These are phyloP conservation scores for Mus spicilegus DNA, from an alignment of 2,113 vertebrate species.

Conservation along the genomic window DNA sequence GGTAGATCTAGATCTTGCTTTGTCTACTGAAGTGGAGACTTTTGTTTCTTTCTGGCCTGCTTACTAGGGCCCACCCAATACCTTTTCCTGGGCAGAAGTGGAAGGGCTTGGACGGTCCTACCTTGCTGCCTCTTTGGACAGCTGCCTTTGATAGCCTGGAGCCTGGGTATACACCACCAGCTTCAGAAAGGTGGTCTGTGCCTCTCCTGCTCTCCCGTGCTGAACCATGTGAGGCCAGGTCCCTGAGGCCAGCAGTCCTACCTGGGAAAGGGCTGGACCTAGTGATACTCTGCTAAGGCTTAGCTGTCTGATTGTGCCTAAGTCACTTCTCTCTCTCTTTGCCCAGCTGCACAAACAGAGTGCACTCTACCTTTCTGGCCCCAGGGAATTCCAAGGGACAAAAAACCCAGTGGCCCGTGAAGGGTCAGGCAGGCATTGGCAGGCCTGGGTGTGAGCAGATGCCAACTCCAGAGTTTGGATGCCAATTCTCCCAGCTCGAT, in stretches of 20 bases:
- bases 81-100: no score
- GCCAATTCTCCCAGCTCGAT: fast-evolving
- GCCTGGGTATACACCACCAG: no score
- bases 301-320: background rate
- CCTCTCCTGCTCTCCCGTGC: background rate
- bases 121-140: background rate
- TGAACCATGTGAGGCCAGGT: background rate
- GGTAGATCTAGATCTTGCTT: background rate
- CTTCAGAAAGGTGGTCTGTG: background rate
- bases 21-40: no score
- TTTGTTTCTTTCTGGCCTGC: background rate
- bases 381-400: background rate
- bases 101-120: background rate
- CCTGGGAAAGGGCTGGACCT: background rate
- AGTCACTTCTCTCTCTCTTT: background rate
- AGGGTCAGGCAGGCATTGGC: background rate
- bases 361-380: background rate
- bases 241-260: background rate
- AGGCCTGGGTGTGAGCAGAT: background rate
- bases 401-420: background rate
- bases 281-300: background rate
- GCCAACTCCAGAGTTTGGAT: background rate
- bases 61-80: no score
- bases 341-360: background rate
- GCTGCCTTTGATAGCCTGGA: background rate